Evolutionary conservation across 2,797 vertebrate species (phyloP).

Genomic region (Tangara arthus): DNA sequence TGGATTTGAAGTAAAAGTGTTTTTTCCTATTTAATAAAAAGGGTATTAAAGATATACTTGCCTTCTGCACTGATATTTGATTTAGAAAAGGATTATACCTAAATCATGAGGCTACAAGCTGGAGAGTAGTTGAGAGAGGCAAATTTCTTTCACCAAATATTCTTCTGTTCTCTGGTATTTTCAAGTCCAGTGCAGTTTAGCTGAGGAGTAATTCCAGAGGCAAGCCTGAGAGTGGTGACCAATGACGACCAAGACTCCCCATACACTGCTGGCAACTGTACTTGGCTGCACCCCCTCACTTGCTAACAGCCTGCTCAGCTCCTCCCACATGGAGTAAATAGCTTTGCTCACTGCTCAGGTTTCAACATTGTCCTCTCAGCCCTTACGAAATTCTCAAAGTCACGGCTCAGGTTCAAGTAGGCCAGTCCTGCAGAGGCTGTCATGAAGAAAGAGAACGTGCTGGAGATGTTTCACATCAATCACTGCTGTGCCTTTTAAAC

Average conservation of each 20-base stretch:
- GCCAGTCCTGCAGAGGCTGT: background rate
- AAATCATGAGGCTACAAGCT: background rate
- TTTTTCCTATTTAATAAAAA: background rate
- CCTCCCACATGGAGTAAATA: constrained; percentile 23
- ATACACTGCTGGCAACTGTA: background rate
- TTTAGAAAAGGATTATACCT: background rate
- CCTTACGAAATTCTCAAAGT: background rate
- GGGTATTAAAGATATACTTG: constrained; percentile 41
- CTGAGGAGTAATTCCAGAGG: background rate
- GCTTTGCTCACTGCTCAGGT: constrained; percentile 33
- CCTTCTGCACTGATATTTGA: constrained; percentile 33
- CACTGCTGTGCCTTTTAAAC: background rate
- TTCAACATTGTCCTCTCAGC: constrained; percentile 23
- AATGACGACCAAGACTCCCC: background rate
- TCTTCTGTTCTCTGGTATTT: background rate
- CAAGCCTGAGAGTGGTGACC: background rate
- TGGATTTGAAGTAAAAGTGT: background rate
- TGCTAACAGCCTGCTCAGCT: background rate
- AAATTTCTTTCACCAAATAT: background rate
- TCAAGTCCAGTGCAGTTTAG: background rate
- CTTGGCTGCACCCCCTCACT: background rate
- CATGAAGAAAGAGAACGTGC: background rate
- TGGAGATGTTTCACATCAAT: background rate
- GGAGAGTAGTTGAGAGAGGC: background rate
- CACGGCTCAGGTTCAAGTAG: background rate